Conservation (phyloP, 2,888 invertebrate species). For the Lymantria dispar region DNA sequence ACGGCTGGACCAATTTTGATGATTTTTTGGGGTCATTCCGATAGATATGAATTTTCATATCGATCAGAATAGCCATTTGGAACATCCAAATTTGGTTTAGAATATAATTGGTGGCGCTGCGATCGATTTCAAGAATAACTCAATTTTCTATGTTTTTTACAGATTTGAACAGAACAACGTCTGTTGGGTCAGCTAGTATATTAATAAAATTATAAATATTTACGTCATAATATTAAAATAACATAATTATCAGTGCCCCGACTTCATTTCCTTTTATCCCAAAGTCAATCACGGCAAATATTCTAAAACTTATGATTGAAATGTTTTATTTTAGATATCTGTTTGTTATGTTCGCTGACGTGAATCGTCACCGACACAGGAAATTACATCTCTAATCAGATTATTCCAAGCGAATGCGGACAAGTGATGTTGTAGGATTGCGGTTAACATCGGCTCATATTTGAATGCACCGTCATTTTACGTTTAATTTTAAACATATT, state of each 20-base stretch:
- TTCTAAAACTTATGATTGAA: constrained; percentile 36
- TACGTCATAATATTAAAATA: constrained; percentile 1
- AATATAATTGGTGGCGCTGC: too few species aligned
- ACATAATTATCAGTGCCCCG: constrained; percentile 6
- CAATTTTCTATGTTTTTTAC: too few species aligned
- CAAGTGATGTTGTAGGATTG: constrained; percentile 4
- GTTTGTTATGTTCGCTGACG: constrained; percentile 33
- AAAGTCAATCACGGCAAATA: constrained; percentile 7
- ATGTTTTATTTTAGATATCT: constrained; percentile 21
- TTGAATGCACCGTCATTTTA: constrained; percentile 19
- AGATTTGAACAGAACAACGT: too few species aligned
- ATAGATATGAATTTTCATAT: too few species aligned
- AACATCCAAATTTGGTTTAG: too few species aligned
- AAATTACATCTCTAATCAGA: constrained; percentile 73
- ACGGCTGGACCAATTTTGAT: too few species aligned
- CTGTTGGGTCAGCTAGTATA: too few species aligned
- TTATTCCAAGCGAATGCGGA: constrained; percentile 58
- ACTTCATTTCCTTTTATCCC: constrained; percentile 9
- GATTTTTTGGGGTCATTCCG: too few species aligned
- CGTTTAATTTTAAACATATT: constrained; percentile 12
- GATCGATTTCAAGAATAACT: too few species aligned
- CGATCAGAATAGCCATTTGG: too few species aligned
- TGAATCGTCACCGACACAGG: constrained; percentile 55
- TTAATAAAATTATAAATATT: too few species aligned
- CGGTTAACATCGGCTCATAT: constrained; percentile 13